Evolutionary conservation across 1,140 invertebrate genomes (phyloP).

Genomic region (Pseudomyrmex sp.): DNA sequence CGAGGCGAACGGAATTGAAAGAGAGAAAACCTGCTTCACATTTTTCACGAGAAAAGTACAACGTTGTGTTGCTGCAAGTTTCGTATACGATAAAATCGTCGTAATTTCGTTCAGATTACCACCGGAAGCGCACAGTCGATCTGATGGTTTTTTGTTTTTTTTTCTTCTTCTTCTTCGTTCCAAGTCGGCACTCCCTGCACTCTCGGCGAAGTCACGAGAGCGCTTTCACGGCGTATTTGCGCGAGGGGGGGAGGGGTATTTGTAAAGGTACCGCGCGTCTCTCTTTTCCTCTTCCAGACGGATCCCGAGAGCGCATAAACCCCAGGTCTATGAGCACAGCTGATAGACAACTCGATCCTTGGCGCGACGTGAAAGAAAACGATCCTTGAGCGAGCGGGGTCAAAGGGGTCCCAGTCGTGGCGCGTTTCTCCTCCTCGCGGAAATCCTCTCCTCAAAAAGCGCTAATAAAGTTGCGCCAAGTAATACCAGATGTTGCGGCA

Average conservation of each 20-base stretch:
- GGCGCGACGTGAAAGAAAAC: conserved; percentile 49
- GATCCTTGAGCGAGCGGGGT: conserved; percentile 31
- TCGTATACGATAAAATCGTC: conserved; percentile 38
- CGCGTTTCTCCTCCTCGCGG: conserved; percentile 5
- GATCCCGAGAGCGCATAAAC: conserved; percentile 68
- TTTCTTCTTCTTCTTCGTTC: not conserved
- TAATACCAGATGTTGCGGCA: conserved; percentile 50
- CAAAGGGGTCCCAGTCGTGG: conserved; percentile 47
- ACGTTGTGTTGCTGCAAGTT: not conserved
- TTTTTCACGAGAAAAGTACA: conserved; percentile 5
- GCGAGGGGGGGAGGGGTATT: conserved; percentile 22
- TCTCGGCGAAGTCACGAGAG: conserved; percentile 70
- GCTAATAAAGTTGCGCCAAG: conserved; percentile 52
- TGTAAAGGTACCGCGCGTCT: conserved; percentile 67
- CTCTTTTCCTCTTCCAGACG: conserved; percentile 51
- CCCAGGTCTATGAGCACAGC: conserved; percentile 56
- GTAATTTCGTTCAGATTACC: conserved; percentile 50
- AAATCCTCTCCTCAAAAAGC: conserved; percentile 46
- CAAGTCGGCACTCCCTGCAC: conserved; percentile 58
- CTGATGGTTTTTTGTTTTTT: not conserved
- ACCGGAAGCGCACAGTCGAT: not conserved
- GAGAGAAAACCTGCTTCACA: not conserved
- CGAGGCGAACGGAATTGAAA: conserved; percentile 14
- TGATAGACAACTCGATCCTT: conserved; percentile 71
- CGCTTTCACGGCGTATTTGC: conserved; percentile 75